A percentile compares a stretch with the other conserved stretches of the same genome.
phyloP scores from a whole-genome alignment of 2,113 vertebrate genomes.

The Mormyrus lacerda region DNA sequence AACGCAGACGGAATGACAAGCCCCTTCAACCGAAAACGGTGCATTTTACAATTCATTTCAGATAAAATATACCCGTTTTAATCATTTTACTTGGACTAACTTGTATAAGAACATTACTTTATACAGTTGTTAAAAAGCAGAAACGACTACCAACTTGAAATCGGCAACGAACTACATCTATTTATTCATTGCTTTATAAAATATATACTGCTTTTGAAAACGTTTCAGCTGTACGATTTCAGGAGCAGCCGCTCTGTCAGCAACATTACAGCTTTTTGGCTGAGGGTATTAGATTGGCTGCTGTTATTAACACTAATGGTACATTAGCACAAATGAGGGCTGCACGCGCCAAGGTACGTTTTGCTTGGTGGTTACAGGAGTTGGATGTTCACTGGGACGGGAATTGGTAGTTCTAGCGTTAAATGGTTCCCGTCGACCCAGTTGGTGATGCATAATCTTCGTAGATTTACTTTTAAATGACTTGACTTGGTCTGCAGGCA shows the following conservation, averaged over 20 bases:
- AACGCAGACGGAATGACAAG: background rate
- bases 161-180: background rate
- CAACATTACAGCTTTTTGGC: background rate
- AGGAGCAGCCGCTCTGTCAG: background rate
- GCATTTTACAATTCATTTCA: background rate
- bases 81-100: too few relatives aligned
- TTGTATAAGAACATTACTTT: background rate
- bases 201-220: background rate
- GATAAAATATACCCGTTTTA: background rate
- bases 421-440: background rate
- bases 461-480: background rate
- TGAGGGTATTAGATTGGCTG: background rate
- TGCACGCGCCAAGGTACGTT: background rate
- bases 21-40: background rate
- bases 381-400: background rate
- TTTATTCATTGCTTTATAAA: background rate
- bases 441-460: background rate
- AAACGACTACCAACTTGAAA: background rate
- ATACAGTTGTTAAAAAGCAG: background rate
- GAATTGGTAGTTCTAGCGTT: background rate
- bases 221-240: background rate
- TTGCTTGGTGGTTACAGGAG: background rate
- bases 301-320: background rate
- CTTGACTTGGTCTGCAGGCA: conserved; percentile 55
- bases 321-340: background rate